Conservation (phyloP, 2,113 vertebrate genomes). For the Meleagris gallopavo region DNA sequence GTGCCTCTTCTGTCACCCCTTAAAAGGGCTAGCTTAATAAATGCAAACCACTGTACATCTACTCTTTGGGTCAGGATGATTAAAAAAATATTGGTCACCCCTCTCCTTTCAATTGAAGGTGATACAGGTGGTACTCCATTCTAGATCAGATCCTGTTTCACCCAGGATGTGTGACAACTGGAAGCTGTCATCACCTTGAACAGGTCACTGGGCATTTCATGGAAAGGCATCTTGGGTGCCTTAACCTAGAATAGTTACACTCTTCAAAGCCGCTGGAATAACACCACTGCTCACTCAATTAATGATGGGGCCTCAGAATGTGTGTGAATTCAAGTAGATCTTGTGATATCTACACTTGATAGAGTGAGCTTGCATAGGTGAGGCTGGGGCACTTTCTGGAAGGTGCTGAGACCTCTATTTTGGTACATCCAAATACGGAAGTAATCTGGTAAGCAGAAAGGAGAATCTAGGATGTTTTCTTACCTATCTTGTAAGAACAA, state of each 20-base stretch:
- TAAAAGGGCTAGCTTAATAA: background rate
- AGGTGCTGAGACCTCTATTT: background rate
- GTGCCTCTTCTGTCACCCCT: background rate
- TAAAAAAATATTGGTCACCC: background rate
- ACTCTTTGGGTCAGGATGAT: background rate
- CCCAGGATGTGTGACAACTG: background rate
- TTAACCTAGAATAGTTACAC: background rate
- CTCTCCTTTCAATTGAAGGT: background rate
- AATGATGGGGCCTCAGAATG: fast-evolving
- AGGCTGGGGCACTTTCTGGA: background rate
- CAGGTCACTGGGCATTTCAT: background rate
- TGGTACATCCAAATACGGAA: background rate
- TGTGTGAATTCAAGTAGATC: fast-evolving
- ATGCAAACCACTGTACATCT: background rate
- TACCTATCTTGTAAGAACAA: background rate
- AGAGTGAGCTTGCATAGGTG: background rate
- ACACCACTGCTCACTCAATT: background rate
- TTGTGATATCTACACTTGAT: no score
- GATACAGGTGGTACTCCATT: fast-evolving
- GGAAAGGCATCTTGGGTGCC: background rate
- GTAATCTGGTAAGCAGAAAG: background rate
- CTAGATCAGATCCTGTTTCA: background rate
- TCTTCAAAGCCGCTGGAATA: background rate
- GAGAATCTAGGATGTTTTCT: background rate
- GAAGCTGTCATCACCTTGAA: background rate